Evolutionary conservation across 2,888 invertebrate genomes (phyloP).

Genomic region (Cryptocephalus primarius): DNA sequence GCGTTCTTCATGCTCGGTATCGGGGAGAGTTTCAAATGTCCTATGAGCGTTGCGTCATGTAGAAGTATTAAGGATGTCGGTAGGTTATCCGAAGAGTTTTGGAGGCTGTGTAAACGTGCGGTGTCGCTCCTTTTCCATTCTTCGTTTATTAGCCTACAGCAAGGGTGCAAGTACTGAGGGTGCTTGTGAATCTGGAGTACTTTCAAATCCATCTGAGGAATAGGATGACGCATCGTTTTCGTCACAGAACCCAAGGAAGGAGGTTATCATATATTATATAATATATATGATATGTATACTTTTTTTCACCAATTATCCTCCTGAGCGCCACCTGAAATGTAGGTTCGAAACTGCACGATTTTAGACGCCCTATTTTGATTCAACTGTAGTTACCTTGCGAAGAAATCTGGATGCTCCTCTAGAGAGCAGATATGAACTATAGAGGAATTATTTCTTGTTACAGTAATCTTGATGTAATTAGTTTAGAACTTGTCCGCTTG

Average conservation of each 20-base stretch:
- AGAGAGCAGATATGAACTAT: too few relatives aligned
- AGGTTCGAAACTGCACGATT: too few relatives aligned
- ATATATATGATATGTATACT: too few relatives aligned
- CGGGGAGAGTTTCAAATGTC: constrained; percentile 68
- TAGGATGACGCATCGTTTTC: not conserved
- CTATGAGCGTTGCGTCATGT: constrained; percentile 48
- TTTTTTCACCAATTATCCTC: too few relatives aligned
- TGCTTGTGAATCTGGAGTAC: constrained; percentile 63
- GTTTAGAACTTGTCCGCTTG: too few relatives aligned
- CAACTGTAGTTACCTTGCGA: too few relatives aligned
- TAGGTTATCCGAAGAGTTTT: constrained; percentile 59
- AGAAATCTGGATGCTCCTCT: too few relatives aligned
- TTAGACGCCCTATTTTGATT: too few relatives aligned
- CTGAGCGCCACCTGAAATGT: too few relatives aligned
- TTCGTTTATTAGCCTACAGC: constrained; percentile 69
- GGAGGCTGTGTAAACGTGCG: constrained; percentile 64
- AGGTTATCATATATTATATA: too few relatives aligned
- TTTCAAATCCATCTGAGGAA: constrained; percentile 20
- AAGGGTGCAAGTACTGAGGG: constrained; percentile 58
- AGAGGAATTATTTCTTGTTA: too few relatives aligned
- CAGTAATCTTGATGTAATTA: too few relatives aligned
- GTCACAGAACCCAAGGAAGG: not conserved
- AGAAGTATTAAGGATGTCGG: constrained; percentile 64
- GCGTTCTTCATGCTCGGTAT: constrained; percentile 59
- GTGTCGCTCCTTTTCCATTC: constrained; percentile 80